Evolutionary conservation across 1,140 invertebrate species (phyloP).

Genomic region (Heliconius nattereri): DNA sequence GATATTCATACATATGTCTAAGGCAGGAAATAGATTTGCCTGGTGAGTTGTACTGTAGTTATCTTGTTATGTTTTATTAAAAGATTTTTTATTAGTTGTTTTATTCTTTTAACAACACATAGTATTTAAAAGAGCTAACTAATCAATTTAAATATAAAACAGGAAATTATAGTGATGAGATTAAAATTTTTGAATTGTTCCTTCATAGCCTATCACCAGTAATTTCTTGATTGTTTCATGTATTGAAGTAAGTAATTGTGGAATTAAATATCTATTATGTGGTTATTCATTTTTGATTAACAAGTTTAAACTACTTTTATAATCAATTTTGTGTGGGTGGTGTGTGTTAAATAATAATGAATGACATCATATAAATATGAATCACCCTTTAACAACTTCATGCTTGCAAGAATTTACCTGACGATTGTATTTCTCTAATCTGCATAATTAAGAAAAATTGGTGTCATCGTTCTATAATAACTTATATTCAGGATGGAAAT

Average conservation of each 20-base stretch:
- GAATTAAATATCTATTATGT: neutral
- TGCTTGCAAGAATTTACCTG: neutral
- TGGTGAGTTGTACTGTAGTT: constrained; percentile 1
- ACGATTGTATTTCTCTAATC: neutral
- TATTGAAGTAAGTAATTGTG: neutral
- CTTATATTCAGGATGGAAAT: no score
- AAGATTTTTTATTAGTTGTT: constrained; percentile 2
- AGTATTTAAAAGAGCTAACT: neutral
- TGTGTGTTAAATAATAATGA: neutral
- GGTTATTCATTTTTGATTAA: neutral
- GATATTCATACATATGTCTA: constrained; percentile 6
- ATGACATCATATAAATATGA: neutral
- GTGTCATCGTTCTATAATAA: no score
- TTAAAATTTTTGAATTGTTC: neutral
- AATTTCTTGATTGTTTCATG: neutral
- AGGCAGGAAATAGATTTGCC: constrained; percentile 11
- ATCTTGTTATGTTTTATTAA: neutral
- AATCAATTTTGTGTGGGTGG: neutral
- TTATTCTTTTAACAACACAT: constrained; percentile 1
- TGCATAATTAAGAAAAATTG: neutral
- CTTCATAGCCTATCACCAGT: neutral
- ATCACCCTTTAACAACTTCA: neutral
- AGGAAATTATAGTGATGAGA: neutral
- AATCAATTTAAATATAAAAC: neutral
- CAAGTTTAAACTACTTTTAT: neutral